Evolutionary conservation across 2,888 invertebrate genomes (phyloP).

Genomic region (Microchrysa polita): DNA sequence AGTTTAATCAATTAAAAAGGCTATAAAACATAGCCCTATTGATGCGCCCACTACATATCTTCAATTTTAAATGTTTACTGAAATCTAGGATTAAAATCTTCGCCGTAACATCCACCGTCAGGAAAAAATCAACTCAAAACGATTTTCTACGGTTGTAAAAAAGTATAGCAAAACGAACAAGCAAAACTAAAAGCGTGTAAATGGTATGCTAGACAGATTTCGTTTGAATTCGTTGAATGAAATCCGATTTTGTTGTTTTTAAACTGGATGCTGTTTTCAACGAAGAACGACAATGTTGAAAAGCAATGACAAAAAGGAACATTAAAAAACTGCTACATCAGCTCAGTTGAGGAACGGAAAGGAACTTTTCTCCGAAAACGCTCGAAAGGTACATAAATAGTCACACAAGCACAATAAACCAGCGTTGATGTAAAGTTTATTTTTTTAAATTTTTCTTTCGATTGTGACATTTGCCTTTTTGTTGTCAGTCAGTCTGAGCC

Average conservation of each 20-base stretch:
- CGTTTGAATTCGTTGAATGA: conserved; percentile 34
- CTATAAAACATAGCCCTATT: no score
- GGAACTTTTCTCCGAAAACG: neutral
- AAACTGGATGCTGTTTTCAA: neutral
- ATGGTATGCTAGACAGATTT: conserved; percentile 39
- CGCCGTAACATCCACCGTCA: neutral
- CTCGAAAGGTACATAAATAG: neutral
- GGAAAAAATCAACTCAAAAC: neutral
- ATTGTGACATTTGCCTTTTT: conserved; percentile 49
- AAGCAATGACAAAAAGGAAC: neutral
- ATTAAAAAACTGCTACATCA: conserved; percentile 11
- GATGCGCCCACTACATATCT: no score
- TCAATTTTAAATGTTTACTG: no score
- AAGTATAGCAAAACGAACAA: neutral
- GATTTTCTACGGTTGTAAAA: neutral
- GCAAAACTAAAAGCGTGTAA: conserved; percentile 34
- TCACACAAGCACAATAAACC: no score
- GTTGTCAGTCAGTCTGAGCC: conserved; percentile 18
- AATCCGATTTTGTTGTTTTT: conserved; percentile 22
- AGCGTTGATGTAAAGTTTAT: no score
- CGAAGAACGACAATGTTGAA: neutral
- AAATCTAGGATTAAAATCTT: neutral
- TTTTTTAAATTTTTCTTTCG: no score
- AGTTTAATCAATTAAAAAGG: no score
- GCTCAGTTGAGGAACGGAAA: neutral